These are phyloP conservation scores for Drymodes brunneopygia DNA, from an alignment of 2,113 vertebrate genomes.

Conservation along the genomic window DNA sequence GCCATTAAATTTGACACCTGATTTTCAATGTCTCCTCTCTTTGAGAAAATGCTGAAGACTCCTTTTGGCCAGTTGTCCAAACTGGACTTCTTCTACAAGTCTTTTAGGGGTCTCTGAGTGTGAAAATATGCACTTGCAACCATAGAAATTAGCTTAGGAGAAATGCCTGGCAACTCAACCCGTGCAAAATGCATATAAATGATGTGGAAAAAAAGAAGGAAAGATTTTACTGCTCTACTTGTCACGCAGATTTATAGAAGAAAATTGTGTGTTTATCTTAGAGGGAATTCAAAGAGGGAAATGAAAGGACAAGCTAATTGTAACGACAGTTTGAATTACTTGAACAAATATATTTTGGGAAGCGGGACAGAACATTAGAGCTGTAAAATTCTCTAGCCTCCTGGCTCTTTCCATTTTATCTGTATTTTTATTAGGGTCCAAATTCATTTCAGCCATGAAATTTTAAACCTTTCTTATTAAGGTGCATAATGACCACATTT, in stretches of 20 bases:
- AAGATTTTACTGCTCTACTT: constrained; percentile 40
- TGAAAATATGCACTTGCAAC: not conserved
- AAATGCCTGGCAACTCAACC: not conserved
- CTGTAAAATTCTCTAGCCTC: not conserved
- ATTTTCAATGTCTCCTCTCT: not conserved
- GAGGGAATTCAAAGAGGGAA: constrained; percentile 15
- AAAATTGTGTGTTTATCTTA: constrained; percentile 48
- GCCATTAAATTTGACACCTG: not conserved
- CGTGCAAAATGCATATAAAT: not conserved
- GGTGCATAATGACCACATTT: constrained; percentile 8
- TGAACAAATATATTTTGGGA: constrained; percentile 52
- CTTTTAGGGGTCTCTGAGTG: not conserved
- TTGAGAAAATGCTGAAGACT: not conserved
- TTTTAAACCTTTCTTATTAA: constrained; percentile 4
- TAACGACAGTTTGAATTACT: constrained; percentile 37
- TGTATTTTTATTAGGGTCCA: not conserved
- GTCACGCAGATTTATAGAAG: constrained; percentile 48
- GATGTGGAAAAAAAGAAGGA: not conserved
- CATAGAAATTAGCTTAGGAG: constrained; percentile 11
- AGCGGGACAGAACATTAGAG: constrained; percentile 4
- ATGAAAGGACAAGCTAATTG: constrained; percentile 54
- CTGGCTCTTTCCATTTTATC: not conserved
- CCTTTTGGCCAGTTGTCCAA: not conserved
- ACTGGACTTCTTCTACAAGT: not conserved
- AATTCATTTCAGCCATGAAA: not conserved